Evolutionary conservation across 2,797 vertebrate species (phyloP).

Genomic region (Myiotriccus ornatus): DNA sequence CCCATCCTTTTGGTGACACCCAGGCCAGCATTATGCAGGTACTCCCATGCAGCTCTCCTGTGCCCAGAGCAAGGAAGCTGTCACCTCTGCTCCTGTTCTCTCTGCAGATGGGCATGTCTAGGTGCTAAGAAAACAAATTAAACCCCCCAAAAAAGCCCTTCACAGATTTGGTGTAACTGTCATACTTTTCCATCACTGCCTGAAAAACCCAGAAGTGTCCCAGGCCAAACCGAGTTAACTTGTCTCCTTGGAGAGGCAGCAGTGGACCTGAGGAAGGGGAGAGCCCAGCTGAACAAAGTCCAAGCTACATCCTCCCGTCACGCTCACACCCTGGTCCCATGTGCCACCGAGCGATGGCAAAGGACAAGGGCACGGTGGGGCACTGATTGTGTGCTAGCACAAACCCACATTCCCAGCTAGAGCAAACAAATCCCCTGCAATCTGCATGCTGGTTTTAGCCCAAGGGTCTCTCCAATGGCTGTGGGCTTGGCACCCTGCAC

Average conservation of each 20-base stretch:
- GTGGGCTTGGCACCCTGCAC: neutral
- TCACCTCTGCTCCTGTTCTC: neutral
- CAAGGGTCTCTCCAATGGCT: fast-evolving
- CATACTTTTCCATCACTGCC: neutral
- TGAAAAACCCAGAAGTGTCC: neutral
- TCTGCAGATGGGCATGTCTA: neutral
- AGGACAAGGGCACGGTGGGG: neutral
- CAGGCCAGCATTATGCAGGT: fast-evolving
- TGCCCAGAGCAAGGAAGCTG: neutral
- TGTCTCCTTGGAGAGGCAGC: neutral
- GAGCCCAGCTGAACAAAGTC: neutral
- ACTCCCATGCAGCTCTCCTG: neutral
- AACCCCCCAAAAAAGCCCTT: neutral
- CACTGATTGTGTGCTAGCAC: neutral
- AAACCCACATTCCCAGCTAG: fast-evolving
- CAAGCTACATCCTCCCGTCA: neutral
- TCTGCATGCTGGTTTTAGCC: neutral
- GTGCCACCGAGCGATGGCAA: neutral
- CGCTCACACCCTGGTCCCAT: fast-evolving
- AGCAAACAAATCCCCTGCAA: fast-evolving
- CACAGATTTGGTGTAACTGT: neutral
- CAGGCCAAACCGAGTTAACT: neutral
- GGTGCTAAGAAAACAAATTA: neutral
- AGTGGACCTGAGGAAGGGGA: neutral
- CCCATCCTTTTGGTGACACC: neutral